Conservation (phyloP, 2,113 vertebrate species). For the Zapus hudsonius region DNA sequence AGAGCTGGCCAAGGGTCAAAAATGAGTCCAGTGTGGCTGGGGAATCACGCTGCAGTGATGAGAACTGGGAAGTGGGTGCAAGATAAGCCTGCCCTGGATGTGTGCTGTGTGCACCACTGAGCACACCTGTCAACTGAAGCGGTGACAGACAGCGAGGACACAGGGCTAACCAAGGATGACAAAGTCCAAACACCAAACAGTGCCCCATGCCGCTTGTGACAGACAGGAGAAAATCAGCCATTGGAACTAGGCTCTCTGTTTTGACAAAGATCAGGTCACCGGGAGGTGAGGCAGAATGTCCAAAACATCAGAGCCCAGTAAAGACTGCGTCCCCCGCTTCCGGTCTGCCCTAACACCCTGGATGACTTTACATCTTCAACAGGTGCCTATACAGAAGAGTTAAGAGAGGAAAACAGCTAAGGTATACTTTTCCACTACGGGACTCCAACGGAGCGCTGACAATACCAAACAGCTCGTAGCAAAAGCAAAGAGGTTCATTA, state of each 20-base stretch:
- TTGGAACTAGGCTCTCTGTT: background rate
- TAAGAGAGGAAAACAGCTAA: constrained; percentile 2
- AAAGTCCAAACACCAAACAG: constrained; percentile 11
- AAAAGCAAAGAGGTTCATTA: background rate
- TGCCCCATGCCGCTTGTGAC: background rate
- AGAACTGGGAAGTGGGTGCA: background rate
- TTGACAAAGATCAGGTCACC: background rate
- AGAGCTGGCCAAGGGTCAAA: constrained; percentile 2
- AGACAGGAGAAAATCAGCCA: background rate
- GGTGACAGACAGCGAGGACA: background rate
- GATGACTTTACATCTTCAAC: constrained; percentile 15
- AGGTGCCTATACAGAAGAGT: background rate
- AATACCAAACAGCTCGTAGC: background rate
- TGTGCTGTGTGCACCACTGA: background rate
- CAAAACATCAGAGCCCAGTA: background rate
- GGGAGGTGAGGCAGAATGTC: background rate
- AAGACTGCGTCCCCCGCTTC: background rate
- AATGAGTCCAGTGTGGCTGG: background rate
- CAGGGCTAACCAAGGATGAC: constrained; percentile 6
- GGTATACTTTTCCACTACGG: background rate
- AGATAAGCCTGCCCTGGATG: constrained; percentile 11
- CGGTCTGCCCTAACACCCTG: background rate
- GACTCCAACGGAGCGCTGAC: background rate
- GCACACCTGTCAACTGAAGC: background rate
- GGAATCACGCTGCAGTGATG: background rate